phyloP scores from a whole-genome alignment of 2,888 invertebrate genomes.

The Nephrotoma guestfalica region DNA sequence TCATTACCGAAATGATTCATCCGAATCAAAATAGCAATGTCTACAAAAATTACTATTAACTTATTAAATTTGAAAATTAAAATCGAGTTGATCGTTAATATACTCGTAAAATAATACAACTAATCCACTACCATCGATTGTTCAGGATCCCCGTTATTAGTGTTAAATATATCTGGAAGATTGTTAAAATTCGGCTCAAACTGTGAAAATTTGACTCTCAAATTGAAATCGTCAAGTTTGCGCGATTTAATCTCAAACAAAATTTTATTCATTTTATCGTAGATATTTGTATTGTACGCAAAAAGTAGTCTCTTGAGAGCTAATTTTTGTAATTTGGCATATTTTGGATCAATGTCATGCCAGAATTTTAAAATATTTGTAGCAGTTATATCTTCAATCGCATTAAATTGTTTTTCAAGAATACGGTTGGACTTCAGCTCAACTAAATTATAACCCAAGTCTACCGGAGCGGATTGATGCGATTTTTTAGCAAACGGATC shows the following conservation, averaged over 20 bases:
- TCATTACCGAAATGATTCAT: no score
- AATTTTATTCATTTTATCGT: neutral
- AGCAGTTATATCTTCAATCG: neutral
- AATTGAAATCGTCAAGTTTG: neutral
- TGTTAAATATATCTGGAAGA: no score
- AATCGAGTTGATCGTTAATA: no score
- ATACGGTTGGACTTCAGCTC: neutral
- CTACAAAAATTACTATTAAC: no score
- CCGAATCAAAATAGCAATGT: no score
- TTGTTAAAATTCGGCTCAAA: neutral
- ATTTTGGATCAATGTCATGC: neutral
- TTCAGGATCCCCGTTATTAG: no score
- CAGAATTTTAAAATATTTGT: neutral
- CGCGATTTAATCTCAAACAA: neutral
- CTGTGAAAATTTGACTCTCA: neutral
- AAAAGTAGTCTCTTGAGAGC: neutral
- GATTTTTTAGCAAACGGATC: neutral
- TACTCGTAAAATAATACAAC: no score
- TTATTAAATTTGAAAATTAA: no score
- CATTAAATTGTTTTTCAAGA: neutral
- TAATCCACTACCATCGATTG: no score
- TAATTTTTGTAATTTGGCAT: neutral
- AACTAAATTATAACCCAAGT: neutral
- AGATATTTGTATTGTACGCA: neutral
- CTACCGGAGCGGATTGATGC: neutral